Conservation (phyloP, 2,113 vertebrate species). For the Elephas maximus region DNA sequence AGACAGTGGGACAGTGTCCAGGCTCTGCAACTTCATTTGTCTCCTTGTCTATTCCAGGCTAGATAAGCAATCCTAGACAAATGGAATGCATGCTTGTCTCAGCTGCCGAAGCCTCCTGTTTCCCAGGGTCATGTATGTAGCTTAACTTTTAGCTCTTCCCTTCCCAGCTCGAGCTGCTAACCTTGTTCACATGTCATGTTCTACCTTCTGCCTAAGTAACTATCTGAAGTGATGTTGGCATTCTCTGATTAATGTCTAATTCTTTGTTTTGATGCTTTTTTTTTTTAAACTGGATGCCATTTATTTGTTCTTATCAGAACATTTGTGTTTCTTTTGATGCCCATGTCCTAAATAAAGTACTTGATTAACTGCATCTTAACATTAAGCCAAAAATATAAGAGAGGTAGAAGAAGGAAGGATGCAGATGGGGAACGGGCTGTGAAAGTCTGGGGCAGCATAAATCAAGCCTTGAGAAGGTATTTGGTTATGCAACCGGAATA, state of each 20-base stretch:
- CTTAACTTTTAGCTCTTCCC: constrained; percentile 36
- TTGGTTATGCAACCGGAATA: not conserved
- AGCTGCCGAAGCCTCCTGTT: not conserved
- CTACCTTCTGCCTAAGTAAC: constrained; percentile 38
- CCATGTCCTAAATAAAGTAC: not conserved
- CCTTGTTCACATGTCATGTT: constrained; percentile 45
- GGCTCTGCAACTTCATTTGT: constrained; percentile 33
- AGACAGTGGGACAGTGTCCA: constrained; percentile 58
- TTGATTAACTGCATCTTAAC: constrained; percentile 31
- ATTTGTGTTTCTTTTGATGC: constrained; percentile 9
- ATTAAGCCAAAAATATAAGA: not conserved
- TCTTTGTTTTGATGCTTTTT: constrained; percentile 8
- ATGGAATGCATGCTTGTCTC: constrained; percentile 1
- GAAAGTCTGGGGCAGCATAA: not conserved
- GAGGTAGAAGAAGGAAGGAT: not conserved
- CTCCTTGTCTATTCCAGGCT: constrained; percentile 71
- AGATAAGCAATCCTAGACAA: constrained; percentile 70
- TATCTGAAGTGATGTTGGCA: constrained; percentile 11
- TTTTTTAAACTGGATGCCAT: not conserved
- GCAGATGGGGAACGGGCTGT: not conserved
- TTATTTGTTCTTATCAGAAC: constrained; percentile 35
- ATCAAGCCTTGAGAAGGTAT: not conserved
- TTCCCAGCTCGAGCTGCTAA: not conserved
- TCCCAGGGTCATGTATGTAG: not conserved
- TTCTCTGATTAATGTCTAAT: constrained; percentile 49